These are phyloP conservation scores for Chondrosia reniformis DNA, from an alignment of 37 sponge, comb jelly and placozoan genomes.

Conservation along the genomic window DNA sequence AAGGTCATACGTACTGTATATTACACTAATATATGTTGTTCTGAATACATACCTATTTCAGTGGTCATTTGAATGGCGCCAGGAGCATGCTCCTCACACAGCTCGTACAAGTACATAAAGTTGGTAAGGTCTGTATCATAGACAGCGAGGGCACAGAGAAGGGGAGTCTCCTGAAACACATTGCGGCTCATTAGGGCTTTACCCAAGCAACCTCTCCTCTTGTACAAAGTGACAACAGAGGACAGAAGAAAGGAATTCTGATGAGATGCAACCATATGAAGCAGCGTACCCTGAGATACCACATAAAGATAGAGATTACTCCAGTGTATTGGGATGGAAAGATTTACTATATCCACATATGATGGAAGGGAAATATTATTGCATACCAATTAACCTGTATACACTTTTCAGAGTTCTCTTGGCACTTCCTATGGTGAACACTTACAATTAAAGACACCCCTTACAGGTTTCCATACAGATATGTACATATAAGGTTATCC, in stretches of 20 bases:
- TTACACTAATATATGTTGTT: no score
- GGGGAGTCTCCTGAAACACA: conserved; percentile 9
- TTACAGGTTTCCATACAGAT: no score
- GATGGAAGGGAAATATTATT: no score
- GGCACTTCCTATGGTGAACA: no score
- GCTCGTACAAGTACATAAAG: background rate
- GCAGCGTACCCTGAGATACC: background rate
- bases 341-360: no score
- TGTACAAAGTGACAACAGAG: conserved; percentile 10
- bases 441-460: no score
- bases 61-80: conserved; percentile 1
- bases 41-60: background rate
- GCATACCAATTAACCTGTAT: no score
- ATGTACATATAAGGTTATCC: no score
- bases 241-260: background rate
- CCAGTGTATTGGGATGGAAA: no score
- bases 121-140: background rate
- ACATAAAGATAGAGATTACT: no score
- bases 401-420: no score
- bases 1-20: no score
- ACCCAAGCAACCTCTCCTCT: background rate
- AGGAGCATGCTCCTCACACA: conserved; percentile 11
- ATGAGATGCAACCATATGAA: conserved; percentile 3
- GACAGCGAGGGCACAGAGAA: conserved; percentile 11
- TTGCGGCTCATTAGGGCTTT: background rate